A percentile compares a stretch with the other conserved stretches of the same genome.
phyloP scores from a whole-genome alignment of 2,888 invertebrate species.

The Eupeodes latifasciatus region DNA sequence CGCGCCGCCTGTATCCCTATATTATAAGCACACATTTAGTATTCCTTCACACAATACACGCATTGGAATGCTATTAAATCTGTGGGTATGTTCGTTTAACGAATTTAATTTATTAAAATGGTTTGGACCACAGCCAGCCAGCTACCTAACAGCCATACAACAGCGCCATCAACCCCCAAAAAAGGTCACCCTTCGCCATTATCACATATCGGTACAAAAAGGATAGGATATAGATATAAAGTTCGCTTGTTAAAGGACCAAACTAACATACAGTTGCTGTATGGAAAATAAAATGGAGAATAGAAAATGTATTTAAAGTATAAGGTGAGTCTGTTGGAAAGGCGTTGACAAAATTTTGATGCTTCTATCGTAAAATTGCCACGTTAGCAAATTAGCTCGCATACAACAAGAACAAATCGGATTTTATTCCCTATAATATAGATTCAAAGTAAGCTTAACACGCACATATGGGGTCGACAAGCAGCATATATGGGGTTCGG shows the following conservation, averaged over 20 bases:
- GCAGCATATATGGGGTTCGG: neutral
- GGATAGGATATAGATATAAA: slow-evolving; percentile 17
- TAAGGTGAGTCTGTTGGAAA: slow-evolving; percentile 35
- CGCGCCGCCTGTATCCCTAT: slow-evolving; percentile 1
- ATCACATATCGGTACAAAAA: neutral
- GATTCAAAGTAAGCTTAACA: slow-evolving; percentile 33
- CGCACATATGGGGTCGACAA: slow-evolving; percentile 42
- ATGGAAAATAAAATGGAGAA: neutral
- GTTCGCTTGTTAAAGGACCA: slow-evolving; percentile 25
- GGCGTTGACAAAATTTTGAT: slow-evolving; percentile 62
- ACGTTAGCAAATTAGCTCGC: slow-evolving; percentile 67
- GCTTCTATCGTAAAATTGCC: slow-evolving; percentile 57
- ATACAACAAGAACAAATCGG: slow-evolving; percentile 63
- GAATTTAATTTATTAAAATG: slow-evolving; percentile 73
- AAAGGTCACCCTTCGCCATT: slow-evolving; percentile 9
- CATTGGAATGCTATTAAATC: slow-evolving; percentile 68
- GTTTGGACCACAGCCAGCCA: neutral
- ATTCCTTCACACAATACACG: slow-evolving; percentile 24
- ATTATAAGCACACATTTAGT: neutral
- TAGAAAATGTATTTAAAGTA: slow-evolving; percentile 14
- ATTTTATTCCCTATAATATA: slow-evolving; percentile 39
- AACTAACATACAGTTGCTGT: neutral
- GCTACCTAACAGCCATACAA: neutral
- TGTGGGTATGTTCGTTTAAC: slow-evolving; percentile 59
- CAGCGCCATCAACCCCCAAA: neutral